Evolutionary conservation across 2,113 vertebrate genomes (phyloP).

Genomic region (Ginglymostoma cirratum): DNA sequence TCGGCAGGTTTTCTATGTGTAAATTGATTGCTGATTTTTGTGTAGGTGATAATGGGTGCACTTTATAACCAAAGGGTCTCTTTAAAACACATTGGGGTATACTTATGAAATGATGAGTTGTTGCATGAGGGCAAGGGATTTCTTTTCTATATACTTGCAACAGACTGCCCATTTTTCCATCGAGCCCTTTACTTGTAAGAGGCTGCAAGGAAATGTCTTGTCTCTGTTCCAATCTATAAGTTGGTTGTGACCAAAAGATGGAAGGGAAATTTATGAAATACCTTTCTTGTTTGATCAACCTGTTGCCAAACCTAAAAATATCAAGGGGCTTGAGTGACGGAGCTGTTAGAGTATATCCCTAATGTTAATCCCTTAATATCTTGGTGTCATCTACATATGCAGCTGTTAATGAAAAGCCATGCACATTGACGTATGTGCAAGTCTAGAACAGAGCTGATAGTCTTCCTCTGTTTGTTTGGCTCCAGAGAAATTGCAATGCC

Average conservation of each 20-base stretch:
- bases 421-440: background rate
- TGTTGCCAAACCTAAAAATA: constrained; percentile 27
- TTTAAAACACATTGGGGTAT: background rate
- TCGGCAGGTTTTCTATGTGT: background rate
- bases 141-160: background rate
- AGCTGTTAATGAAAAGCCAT: constrained; percentile 44
- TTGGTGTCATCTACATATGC: constrained; percentile 42
- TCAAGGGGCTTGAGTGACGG: background rate
- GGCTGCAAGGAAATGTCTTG: background rate
- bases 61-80: background rate
- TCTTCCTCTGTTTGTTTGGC: background rate
- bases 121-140: background rate
- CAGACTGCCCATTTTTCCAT: background rate
- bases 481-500: constrained; percentile 24
- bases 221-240: background rate
- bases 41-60: background rate
- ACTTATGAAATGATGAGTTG: background rate
- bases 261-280: background rate
- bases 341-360: constrained; percentile 38
- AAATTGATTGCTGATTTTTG: background rate
- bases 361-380: constrained; percentile 45
- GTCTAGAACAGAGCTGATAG: background rate
- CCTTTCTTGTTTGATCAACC: background rate
- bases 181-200: background rate
- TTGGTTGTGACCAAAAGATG: background rate